Percentiles rank a stretch among this genome's conserved stretches.
Conservation (phyloP, 2,113 vertebrate genomes). For the Saimiri boliviensis region DNA sequence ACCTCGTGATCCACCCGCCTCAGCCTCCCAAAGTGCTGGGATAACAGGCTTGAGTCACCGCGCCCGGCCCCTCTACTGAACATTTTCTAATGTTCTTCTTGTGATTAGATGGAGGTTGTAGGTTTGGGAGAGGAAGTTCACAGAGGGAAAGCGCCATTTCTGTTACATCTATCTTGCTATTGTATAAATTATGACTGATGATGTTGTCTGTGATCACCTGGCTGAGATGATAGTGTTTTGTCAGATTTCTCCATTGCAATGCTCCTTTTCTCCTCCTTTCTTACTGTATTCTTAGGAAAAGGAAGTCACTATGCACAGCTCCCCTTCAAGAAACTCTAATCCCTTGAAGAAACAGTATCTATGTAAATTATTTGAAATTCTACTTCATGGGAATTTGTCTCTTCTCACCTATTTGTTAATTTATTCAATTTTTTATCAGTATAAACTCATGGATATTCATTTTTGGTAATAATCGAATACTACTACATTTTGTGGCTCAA, state of each 20-base stretch:
- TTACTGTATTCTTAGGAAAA: not conserved
- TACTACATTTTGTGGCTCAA: not conserved
- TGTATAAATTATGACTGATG: not conserved
- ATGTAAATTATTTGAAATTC: not conserved
- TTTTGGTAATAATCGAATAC: not conserved
- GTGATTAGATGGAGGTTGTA: not conserved
- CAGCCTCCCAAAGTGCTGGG: too few species aligned
- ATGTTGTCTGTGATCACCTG: not conserved
- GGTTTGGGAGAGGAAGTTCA: not conserved
- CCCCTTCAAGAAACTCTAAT: not conserved
- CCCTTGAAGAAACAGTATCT: not conserved
- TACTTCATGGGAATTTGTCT: not conserved
- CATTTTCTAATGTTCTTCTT: slow-evolving; percentile 1
- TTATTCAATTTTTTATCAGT: not conserved
- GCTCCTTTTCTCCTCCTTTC: not conserved
- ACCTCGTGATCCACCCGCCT: too few species aligned
- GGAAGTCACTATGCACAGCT: not conserved
- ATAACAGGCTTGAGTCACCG: too few species aligned
- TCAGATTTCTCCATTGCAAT: not conserved
- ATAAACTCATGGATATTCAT: not conserved
- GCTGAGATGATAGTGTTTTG: not conserved
- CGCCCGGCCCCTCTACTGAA: not conserved
- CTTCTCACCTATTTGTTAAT: not conserved
- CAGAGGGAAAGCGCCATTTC: not conserved
- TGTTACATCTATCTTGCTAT: not conserved